Percentiles rank a stretch among this genome's conserved stretches.
phyloP scores from a whole-genome alignment of 2,888 invertebrate species.

The Machimus rusticus region DNA sequence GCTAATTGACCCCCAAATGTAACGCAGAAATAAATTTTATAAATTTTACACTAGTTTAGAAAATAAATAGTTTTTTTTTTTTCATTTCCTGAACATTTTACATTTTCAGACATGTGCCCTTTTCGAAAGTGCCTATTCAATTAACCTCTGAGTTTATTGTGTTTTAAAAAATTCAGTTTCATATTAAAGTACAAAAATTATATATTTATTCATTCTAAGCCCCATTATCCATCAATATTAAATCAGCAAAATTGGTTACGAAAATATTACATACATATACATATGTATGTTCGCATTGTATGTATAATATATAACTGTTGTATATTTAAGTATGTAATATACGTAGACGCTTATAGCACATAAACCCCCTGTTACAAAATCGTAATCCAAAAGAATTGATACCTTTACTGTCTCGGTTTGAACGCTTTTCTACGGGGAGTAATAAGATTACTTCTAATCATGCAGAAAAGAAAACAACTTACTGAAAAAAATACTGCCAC shows the following conservation, averaged over 20 bases:
- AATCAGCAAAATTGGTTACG: neutral
- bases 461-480: slow-evolving; percentile 6
- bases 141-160: too few species aligned
- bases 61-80: too few species aligned
- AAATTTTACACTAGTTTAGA: too few species aligned
- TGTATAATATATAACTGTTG: neutral
- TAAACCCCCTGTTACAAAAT: neutral
- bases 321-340: neutral
- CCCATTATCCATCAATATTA: neutral
- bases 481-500: neutral
- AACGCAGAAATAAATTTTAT: too few species aligned
- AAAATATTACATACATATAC: neutral
- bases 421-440: neutral
- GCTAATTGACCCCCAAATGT: too few species aligned
- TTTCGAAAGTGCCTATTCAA: too few species aligned
- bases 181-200: neutral
- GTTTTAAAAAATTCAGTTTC: too few species aligned
- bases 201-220: neutral
- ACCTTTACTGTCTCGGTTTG: neutral
- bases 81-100: too few species aligned
- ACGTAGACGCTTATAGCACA: neutral
- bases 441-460: neutral
- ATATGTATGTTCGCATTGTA: too few species aligned
- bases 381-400: neutral
- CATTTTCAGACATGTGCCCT: too few species aligned